Evolutionary conservation across 2,888 invertebrate genomes (phyloP).

Genomic region (Tipula vernalis): DNA sequence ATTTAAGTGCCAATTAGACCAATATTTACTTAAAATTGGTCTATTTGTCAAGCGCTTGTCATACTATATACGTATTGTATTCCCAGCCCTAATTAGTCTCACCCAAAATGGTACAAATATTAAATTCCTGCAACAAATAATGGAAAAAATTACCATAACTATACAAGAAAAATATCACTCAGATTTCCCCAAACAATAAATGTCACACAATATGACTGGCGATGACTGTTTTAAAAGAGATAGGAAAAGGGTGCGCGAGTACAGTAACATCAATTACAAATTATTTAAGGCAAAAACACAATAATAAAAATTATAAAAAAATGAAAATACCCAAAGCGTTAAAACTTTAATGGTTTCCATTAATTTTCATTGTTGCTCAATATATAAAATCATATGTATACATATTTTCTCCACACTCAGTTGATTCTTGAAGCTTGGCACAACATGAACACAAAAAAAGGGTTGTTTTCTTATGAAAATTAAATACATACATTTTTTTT

Average conservation of each 20-base stretch:
- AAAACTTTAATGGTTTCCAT: slow-evolving; percentile 4
- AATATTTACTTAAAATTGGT: too few species aligned
- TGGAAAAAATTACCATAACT: not conserved
- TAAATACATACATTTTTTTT: not conserved
- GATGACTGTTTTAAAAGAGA: not conserved
- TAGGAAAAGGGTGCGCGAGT: not conserved
- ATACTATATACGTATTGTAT: too few species aligned
- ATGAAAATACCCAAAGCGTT: not conserved
- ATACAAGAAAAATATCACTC: not conserved
- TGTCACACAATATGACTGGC: not conserved
- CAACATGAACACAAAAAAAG: not conserved
- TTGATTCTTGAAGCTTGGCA: not conserved
- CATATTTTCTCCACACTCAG: not conserved
- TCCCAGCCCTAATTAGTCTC: too few species aligned
- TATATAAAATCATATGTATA: not conserved
- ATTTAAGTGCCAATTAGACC: too few species aligned
- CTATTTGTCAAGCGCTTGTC: not conserved
- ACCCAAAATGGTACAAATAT: not conserved
- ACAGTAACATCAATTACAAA: not conserved
- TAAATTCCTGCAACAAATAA: not conserved
- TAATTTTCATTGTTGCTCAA: not conserved
- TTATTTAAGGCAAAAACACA: not conserved
- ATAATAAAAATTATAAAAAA: not conserved
- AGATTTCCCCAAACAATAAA: slow-evolving; percentile 1
- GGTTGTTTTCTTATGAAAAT: not conserved